A percentile compares a stretch with the other conserved stretches of the same genome.
Conservation (phyloP, 2,797 vertebrate species). For the Acridotheres tristis region DNA sequence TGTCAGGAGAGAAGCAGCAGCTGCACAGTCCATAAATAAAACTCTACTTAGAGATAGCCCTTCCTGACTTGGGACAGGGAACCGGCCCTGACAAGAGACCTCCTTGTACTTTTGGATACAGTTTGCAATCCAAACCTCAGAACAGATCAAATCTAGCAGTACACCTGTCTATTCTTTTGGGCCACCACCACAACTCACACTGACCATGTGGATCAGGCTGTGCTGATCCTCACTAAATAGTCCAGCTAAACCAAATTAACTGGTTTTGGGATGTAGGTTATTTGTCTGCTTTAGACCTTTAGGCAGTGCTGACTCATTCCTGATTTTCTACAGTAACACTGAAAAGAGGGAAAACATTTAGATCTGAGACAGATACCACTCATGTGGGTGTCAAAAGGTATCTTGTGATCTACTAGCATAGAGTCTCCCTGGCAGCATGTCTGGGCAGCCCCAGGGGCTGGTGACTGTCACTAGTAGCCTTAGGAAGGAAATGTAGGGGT, state of each 20-base stretch:
- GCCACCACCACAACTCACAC: fast-evolving
- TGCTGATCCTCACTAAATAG: background rate
- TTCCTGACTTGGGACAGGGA: background rate
- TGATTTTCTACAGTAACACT: background rate
- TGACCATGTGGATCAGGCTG: background rate
- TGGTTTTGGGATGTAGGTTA: background rate
- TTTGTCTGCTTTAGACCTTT: background rate
- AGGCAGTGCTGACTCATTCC: background rate
- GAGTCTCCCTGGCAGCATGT: background rate
- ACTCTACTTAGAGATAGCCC: background rate
- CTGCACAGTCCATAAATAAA: background rate
- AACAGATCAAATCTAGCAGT: background rate
- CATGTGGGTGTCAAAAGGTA: background rate
- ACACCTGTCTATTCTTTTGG: background rate
- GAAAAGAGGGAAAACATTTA: background rate
- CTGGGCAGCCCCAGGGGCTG: background rate
- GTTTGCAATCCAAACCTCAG: background rate
- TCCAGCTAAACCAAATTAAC: background rate
- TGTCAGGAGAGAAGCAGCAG: background rate
- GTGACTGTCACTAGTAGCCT: background rate
- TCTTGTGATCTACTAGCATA: background rate
- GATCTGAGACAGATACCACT: background rate
- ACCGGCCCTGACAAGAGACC: fast-evolving
- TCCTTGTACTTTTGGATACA: background rate
- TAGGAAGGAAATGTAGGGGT: background rate